A percentile compares a stretch with the other conserved stretches of the same genome.
Evolutionary conservation across 2,113 vertebrate species (phyloP).

Genomic region (Pungitius pungitius): DNA sequence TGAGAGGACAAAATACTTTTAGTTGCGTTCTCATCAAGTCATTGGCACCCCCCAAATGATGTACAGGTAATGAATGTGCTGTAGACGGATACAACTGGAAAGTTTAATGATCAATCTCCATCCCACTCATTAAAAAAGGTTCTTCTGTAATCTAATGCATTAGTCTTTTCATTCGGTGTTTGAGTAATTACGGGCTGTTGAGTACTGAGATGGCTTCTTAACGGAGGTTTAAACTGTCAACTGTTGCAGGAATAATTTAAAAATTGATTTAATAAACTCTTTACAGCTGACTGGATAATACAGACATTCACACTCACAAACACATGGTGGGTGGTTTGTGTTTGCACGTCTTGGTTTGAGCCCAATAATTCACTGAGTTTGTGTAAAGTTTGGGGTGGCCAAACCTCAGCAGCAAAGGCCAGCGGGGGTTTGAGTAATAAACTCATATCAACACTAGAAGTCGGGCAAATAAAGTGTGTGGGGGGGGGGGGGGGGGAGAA

Average conservation of each 20-base stretch:
- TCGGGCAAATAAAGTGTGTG: background rate
- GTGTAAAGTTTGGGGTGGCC: background rate
- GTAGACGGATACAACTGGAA: constrained; percentile 2
- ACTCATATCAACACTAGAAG: background rate
- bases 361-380: background rate
- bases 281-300: background rate
- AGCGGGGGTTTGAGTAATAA: background rate
- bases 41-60: background rate
- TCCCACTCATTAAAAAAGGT: constrained; percentile 13
- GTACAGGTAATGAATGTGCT: constrained; percentile 26
- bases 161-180: background rate
- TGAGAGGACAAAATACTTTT: background rate
- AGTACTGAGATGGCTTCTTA: background rate
- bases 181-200: background rate
- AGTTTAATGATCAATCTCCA: constrained; percentile 23
- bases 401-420: background rate
- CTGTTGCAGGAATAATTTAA: background rate
- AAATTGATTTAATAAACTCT: background rate
- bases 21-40: constrained; percentile 7
- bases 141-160: constrained; percentile 14
- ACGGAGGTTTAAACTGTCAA: background rate
- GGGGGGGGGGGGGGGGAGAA: too few relatives aligned
- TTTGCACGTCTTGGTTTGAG: background rate
- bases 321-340: background rate
- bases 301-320: background rate